A percentile compares a stretch with the other conserved stretches of the same genome.
phyloP scores from a whole-genome alignment of 2,888 invertebrate species.

The Xestia ashworthii region DNA sequence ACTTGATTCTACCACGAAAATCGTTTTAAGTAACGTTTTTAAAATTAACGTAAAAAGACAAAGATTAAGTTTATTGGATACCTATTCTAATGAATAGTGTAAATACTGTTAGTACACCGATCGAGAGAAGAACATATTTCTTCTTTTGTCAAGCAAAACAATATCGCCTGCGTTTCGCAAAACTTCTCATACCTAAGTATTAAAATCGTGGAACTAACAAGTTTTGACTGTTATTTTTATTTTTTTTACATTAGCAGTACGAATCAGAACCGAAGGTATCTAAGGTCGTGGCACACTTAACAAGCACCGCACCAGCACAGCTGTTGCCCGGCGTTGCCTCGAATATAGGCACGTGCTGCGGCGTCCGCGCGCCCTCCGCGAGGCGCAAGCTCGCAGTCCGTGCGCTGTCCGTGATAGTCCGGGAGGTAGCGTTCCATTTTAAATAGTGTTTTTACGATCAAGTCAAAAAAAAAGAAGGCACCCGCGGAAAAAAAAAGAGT shows the following conservation, averaged over 20 bases:
- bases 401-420: no score
- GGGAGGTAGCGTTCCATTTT: no score
- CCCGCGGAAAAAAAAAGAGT: no score
- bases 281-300: neutral
- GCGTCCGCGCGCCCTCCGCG: no score
- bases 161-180: neutral
- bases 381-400: no score
- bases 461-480: no score
- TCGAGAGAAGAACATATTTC: neutral
- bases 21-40: neutral
- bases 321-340: no score
- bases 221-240: neutral
- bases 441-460: no score
- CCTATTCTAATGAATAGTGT: neutral
- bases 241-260: neutral
- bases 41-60: neutral
- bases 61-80: neutral
- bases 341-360: no score
- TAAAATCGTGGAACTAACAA: neutral
- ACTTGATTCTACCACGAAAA: neutral
- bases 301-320: no score
- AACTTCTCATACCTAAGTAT: neutral
- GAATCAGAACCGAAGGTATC: neutral
- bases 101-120: neutral
- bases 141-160: neutral